Base-by-base conservation (phyloP, 2,797 vertebrate species). In the Aulostomus chinensis region DNA sequence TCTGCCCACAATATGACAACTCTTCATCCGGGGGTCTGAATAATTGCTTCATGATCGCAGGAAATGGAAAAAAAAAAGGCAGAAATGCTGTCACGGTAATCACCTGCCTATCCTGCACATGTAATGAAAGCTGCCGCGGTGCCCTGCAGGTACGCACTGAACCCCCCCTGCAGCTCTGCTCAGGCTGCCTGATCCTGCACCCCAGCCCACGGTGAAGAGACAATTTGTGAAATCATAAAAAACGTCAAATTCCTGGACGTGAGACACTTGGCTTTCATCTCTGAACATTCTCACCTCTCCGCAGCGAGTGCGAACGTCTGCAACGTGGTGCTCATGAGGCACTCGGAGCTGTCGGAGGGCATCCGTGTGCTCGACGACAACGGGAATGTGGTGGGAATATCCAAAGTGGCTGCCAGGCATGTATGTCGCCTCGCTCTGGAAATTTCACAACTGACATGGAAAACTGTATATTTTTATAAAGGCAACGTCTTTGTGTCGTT, bases 261-360 rank as follows among this genome's bases (percentile, higher is more conserved):
- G 47, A 43, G 12, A 48, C 12, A 17, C 7, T 22, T 52, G 2
- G 28, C 25, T 33, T 36, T 20, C 0, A 9, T 15, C 4, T 28
- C 9, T 33, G 46, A 40, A 21, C 1, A 2, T 22, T 55, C 9
- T 56, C 40, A 0, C 12, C 13, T 65, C 38, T 51, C 30, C 2
- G 3, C 77, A 97, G 95, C 94, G 11, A 93, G 90, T 54, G 95
- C 95, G 74, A 97, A 96, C 34, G 89, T 98, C 81, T 97, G 95
- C 74, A 98, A 97, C 1, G 93, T 96, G 76, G 90, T 97, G 64
- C 91, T 99, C 69, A 98, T 98, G 96, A 91, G 94, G 45, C 93
- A 94, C 68, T 89, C 87, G 0, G 95, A 98, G 83, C 90, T 98
- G 79, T 89, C 93, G 15, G 93, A 96, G 50, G 94, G 95, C 7